Evolutionary conservation across 1,140 invertebrate species (phyloP).

Genomic region (Ladona fulva): DNA sequence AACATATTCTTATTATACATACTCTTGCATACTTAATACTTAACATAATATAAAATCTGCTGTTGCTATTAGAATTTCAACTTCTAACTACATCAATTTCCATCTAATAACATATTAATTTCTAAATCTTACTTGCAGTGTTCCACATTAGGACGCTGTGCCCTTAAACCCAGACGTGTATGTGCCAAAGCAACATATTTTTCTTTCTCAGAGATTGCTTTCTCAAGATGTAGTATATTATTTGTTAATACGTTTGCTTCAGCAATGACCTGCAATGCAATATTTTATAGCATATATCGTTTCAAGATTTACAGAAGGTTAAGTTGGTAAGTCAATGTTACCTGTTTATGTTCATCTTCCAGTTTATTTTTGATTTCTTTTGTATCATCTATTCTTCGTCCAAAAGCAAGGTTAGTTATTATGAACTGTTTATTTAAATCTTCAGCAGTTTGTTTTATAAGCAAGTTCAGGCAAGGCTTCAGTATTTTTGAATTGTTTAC

Average conservation of each 20-base stretch:
- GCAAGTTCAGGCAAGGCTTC: slow-evolving; percentile 64
- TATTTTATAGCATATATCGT: neutral
- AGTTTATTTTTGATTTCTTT: slow-evolving; percentile 70
- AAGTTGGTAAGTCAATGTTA: slow-evolving; percentile 29
- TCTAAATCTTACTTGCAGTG: slow-evolving; percentile 48
- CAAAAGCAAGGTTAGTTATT: slow-evolving; percentile 62
- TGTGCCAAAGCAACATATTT: slow-evolving; percentile 70
- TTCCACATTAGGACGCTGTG: slow-evolving; percentile 66
- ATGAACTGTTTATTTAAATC: slow-evolving; percentile 58
- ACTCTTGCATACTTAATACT: too few relatives aligned
- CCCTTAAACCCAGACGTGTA: slow-evolving; percentile 67
- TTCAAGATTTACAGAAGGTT: neutral
- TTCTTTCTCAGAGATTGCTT: slow-evolving; percentile 72
- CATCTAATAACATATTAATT: neutral
- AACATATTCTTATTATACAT: too few relatives aligned
- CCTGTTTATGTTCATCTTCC: slow-evolving; percentile 71
- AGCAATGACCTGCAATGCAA: slow-evolving; percentile 33
- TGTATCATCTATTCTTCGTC: slow-evolving; percentile 64
- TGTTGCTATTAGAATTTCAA: too few relatives aligned
- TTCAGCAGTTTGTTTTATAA: slow-evolving; percentile 61
- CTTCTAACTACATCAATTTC: too few relatives aligned
- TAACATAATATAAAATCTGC: too few relatives aligned
- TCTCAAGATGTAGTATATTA: slow-evolving; percentile 67
- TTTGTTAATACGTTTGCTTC: slow-evolving; percentile 63
- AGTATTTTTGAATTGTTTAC: slow-evolving; percentile 61